Percentiles rank a stretch among this genome's conserved stretches.
phyloP scores from a whole-genome alignment of 30 jellyfish, hydroid and myxozoan species.

The Mastigias papua region DNA sequence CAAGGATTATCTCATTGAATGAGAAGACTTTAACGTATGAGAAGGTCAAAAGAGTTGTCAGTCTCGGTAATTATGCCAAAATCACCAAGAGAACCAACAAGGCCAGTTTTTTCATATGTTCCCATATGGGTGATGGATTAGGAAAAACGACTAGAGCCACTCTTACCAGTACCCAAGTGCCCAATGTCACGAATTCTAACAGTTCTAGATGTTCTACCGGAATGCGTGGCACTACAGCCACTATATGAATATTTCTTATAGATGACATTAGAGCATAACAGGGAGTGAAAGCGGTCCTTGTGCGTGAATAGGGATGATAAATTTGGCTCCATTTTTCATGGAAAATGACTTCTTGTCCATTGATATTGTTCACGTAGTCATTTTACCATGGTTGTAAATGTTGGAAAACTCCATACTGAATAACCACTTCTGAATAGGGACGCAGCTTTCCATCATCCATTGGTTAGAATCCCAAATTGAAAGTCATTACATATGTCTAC shows the following conservation, averaged over 20 bases:
- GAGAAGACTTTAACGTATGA: conserved; percentile 15
- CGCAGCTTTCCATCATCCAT: too few species aligned
- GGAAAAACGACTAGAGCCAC: neutral
- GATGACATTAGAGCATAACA: neutral
- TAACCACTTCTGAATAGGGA: too few species aligned
- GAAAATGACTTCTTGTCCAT: too few species aligned
- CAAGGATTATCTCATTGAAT: conserved; percentile 17
- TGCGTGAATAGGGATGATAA: neutral
- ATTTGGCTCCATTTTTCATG: too few species aligned
- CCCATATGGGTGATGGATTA: neutral
- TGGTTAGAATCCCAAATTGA: too few species aligned
- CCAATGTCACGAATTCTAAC: neutral
- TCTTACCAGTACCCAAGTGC: neutral
- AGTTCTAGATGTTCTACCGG: too few species aligned
- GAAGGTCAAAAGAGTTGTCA: conserved; percentile 35
- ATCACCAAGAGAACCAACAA: conserved; percentile 1
- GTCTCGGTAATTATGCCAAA: neutral
- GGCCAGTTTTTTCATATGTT: conserved; percentile 11
- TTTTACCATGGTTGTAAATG: too few species aligned
- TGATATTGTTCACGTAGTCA: too few species aligned
- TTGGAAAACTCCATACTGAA: too few species aligned
- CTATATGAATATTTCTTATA: neutral
- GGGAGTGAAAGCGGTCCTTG: neutral
- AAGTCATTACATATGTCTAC: too few species aligned
- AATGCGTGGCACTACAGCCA: too few species aligned